Base-by-base conservation (phyloP, 1,140 invertebrate genomes). In the Drosophila lini region DNA sequence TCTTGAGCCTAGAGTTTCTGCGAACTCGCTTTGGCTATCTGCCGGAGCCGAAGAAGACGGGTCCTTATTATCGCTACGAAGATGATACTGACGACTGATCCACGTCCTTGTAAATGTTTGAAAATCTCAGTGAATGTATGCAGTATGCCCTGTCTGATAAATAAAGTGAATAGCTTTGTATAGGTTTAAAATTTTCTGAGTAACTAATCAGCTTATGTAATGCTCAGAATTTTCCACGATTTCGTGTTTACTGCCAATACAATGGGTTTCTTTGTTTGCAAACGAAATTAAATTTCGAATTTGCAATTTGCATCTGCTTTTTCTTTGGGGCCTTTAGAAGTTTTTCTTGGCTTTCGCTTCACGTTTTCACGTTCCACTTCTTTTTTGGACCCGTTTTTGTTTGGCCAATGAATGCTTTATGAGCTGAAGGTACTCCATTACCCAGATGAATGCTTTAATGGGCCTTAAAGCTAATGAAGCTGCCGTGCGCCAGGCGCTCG, bases 1-100 rank as follows among this genome's bases (percentile, higher is more conserved):
- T 99, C 92, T 93, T 99, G 13, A 98, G 99, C 90, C 94, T 99
- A 70, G 99, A 99, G 93, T 98, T 99, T 93, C 93, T 99, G 3
- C 93, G 97, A 81, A 94, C 95, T 32, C 96, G 97, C 92, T 98
- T 98, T 93, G 98, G 98, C 2, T 91, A 82, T 31, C 10, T 89
- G 9, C 84, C 83, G 0, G 45, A 45, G 3, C 15, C 68, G 0
- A 78, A 81, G 15, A 45, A 45, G 10, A n/a, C 61, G 1, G 40
- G 69, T 10, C 42, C 50, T 0, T 64, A 2, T n/a, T 11, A 28
- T 10, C 44, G 44, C 7, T 67, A 52, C 1, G 11, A 16, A 10
- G 22, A 52, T 28, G 15, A 28, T 50, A 4, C 0, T 16, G 47
- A 31, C 13, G 57, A 62, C 5, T 55, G 40, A 45, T n/a, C 19